These are phyloP conservation scores for Trichosurus vulpecula DNA, from an alignment of 2,797 vertebrate species.

Conservation along the genomic window DNA sequence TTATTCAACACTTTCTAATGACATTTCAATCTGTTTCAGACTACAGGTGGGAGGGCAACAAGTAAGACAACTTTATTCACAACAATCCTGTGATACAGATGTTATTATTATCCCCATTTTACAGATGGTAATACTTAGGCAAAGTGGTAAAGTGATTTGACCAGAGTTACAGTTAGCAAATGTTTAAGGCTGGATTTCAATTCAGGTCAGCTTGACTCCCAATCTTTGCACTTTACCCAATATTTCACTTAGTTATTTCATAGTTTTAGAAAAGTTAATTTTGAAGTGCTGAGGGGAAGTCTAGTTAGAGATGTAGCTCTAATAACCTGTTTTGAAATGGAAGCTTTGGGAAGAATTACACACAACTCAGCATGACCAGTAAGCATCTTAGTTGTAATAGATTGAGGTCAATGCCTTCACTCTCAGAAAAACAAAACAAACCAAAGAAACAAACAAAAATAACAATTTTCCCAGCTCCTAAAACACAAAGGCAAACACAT, in stretches of 20 bases:
- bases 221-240: neutral
- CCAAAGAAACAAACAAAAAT: neutral
- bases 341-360: neutral
- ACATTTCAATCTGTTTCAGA: neutral
- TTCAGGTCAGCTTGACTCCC: neutral
- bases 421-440: neutral
- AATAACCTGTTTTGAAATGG: neutral
- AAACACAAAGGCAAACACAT: neutral
- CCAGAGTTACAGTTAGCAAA: neutral
- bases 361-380: neutral
- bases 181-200: neutral
- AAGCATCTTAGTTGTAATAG: neutral
- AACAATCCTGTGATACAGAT: neutral
- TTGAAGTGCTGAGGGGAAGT: neutral
- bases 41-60: neutral
- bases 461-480: neutral
- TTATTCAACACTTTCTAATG: neutral
- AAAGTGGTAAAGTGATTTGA: neutral
- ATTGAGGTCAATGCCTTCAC: neutral
- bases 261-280: neutral
- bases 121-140: neutral
- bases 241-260: neutral
- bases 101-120: neutral
- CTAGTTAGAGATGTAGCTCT: neutral
- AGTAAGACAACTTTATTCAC: neutral